A percentile compares a stretch with the other conserved stretches of the same genome.
These are phyloP conservation scores for Ametastegia equiseti DNA, from an alignment of 2,888 invertebrate genomes.

Conservation along the genomic window DNA sequence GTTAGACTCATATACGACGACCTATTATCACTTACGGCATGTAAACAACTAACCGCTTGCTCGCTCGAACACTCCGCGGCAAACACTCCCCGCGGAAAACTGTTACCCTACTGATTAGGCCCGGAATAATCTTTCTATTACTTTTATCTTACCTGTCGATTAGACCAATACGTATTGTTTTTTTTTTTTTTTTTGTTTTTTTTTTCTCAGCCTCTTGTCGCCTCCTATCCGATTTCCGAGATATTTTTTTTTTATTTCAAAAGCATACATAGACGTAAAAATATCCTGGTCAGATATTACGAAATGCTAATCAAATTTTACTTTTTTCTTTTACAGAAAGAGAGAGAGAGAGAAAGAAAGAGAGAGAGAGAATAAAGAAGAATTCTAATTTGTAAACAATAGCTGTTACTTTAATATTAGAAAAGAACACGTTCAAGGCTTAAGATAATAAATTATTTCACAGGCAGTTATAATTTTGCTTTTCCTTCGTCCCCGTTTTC, in stretches of 20 bases:
- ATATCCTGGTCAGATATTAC: too few relatives aligned
- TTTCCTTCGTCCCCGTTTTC: neutral
- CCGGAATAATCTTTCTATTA: constrained; percentile 15
- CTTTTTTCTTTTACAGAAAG: too few relatives aligned
- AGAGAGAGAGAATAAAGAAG: neutral
- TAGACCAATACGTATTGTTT: constrained; percentile 1
- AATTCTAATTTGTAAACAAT: constrained; percentile 43
- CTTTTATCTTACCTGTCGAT: constrained; percentile 41
- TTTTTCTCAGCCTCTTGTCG: neutral
- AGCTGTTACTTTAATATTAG: constrained; percentile 57
- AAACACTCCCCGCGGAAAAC: neutral
- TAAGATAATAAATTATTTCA: constrained; percentile 51
- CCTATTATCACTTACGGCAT: neutral
- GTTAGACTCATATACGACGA: neutral
- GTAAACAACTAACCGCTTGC: too few relatives aligned
- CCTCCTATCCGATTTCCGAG: too few relatives aligned
- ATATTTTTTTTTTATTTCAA: too few relatives aligned
- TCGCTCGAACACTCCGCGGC: neutral
- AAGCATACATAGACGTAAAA: too few relatives aligned
- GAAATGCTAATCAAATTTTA: too few relatives aligned
- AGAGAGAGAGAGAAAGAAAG: too few relatives aligned
- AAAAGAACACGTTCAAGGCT: constrained; percentile 55
- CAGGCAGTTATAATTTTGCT: constrained; percentile 24
- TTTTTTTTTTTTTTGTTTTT: neutral
- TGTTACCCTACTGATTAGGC: constrained; percentile 4